Conservation (phyloP, 2,797 vertebrate species). For the Mus minutoides region DNA sequence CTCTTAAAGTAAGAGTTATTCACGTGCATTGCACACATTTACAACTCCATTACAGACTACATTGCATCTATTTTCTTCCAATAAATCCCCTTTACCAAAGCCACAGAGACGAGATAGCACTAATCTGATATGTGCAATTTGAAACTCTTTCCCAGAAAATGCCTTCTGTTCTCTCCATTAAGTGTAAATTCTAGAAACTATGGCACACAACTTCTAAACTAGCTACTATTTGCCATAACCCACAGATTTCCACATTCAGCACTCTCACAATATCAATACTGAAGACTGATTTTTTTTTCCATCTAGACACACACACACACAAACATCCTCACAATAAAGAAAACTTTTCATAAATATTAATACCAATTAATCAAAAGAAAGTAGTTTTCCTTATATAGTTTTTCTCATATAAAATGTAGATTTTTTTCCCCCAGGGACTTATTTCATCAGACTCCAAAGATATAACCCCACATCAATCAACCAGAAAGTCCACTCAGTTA, state of each 20-base stretch:
- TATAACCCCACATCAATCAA: background rate
- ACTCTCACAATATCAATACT: background rate
- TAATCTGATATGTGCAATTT: slow-evolving; percentile 45
- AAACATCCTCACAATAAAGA: slow-evolving; percentile 52
- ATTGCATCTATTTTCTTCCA: slow-evolving; percentile 31
- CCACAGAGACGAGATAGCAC: background rate
- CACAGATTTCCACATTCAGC: background rate
- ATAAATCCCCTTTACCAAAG: slow-evolving; percentile 7
- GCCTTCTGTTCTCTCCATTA: slow-evolving; percentile 37
- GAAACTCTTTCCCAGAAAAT: slow-evolving; percentile 42
- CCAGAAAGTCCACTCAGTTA: slow-evolving; percentile 30
- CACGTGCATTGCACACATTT: slow-evolving; percentile 24
- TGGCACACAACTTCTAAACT: background rate
- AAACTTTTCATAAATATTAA: background rate
- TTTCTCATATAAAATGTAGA: slow-evolving; percentile 38
- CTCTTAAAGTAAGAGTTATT: slow-evolving; percentile 11
- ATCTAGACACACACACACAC: slow-evolving; percentile 9
- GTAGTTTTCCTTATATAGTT: slow-evolving; percentile 50
- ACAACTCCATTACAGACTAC: slow-evolving; percentile 24
- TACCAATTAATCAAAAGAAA: background rate
- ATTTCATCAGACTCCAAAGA: slow-evolving; percentile 33
- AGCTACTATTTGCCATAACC: slow-evolving; percentile 54
- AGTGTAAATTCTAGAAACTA: background rate
- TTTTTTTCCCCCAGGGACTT: slow-evolving; percentile 52
- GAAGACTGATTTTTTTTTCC: slow-evolving; percentile 44